phyloP scores from a whole-genome alignment of 2,113 vertebrate species.

The Morone saxatilis region DNA sequence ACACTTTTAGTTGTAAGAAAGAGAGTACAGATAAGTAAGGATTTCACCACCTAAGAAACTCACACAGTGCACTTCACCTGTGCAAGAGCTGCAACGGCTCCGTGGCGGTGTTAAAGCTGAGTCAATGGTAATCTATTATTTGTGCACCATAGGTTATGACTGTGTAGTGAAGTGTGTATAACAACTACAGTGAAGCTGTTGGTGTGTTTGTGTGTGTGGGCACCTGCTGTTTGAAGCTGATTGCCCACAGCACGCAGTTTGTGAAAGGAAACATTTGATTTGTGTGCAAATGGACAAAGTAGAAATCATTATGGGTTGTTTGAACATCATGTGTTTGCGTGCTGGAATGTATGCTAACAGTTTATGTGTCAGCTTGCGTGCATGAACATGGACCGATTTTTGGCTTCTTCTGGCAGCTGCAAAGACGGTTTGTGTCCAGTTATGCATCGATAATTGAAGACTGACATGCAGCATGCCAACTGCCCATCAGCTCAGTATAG shows the following conservation, averaged over 20 bases:
- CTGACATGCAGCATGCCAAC: slow-evolving; percentile 5
- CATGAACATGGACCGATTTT: slow-evolving; percentile 19
- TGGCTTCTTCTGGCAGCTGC: background rate
- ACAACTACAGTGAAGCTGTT: background rate
- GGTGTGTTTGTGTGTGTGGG: background rate
- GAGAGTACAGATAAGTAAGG: no score
- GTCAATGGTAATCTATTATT: background rate
- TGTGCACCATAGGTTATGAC: background rate
- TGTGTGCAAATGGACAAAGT: slow-evolving; percentile 18
- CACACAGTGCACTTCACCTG: background rate
- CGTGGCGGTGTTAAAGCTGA: background rate
- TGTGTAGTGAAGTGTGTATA: background rate
- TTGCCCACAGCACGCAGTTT: slow-evolving; percentile 2
- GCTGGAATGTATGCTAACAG: background rate
- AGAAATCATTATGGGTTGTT: slow-evolving; percentile 7
- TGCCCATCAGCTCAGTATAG: slow-evolving; percentile 1
- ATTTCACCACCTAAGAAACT: background rate
- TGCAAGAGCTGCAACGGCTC: background rate
- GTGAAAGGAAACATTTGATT: slow-evolving; percentile 26
- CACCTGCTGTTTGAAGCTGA: slow-evolving; percentile 27
- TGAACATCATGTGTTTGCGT: background rate
- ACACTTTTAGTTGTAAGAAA: background rate
- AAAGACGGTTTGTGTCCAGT: background rate
- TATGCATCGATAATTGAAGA: background rate
- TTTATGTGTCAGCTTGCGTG: background rate